Conservation (phyloP, 2,888 invertebrate genomes). For the Ophion slaviceki region DNA sequence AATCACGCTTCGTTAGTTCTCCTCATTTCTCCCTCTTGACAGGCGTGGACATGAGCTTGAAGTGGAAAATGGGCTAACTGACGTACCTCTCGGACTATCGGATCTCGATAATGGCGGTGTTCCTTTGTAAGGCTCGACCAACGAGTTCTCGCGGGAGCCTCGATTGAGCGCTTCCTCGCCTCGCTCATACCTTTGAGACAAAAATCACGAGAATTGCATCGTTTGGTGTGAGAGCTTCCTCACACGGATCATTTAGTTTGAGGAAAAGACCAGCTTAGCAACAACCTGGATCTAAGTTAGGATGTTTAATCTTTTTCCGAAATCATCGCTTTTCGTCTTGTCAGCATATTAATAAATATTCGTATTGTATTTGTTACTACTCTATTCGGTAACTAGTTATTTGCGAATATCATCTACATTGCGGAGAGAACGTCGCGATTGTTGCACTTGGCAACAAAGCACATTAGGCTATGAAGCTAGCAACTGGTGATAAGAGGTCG, state of each 20-base stretch:
- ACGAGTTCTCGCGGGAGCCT: slow-evolving; percentile 83
- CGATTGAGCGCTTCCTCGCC: slow-evolving; percentile 79
- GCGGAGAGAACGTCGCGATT: no score
- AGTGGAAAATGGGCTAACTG: background rate
- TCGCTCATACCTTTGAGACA: slow-evolving; percentile 77
- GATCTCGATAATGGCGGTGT: slow-evolving; percentile 77
- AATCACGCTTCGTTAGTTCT: background rate
- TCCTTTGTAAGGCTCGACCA: slow-evolving; percentile 85
- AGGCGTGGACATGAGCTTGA: background rate
- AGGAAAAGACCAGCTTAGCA: background rate
- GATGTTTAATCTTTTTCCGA: no score
- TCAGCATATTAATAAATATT: no score
- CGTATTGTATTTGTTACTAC: no score
- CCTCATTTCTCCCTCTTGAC: background rate
- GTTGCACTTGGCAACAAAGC: no score
- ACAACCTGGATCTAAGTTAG: background rate
- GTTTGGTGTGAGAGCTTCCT: background rate
- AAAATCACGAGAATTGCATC: background rate
- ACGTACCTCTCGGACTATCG: slow-evolving; percentile 79
- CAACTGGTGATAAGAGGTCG: no score
- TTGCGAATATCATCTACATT: no score
- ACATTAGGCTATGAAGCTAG: no score
- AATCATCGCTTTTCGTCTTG: no score
- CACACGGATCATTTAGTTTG: background rate
- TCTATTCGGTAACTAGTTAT: no score